Evolutionary conservation across 1,140 invertebrate species (phyloP).

Genomic region (Hyles euphorbiae): DNA sequence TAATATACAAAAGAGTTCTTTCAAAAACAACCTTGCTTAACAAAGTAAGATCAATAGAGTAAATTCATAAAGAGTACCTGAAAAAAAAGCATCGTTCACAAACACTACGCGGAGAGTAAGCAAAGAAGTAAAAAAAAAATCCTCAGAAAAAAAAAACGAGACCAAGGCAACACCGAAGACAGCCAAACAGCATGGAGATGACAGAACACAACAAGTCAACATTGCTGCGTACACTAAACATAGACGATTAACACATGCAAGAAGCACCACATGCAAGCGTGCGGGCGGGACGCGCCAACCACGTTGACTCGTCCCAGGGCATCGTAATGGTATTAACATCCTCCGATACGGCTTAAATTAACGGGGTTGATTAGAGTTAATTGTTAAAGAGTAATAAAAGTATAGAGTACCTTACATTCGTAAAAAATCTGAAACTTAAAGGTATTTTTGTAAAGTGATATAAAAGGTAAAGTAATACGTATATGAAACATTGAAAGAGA

Average conservation of each 20-base stretch:
- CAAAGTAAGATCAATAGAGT: too few species aligned
- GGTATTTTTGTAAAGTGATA: constrained; percentile 48
- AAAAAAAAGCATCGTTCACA: constrained; percentile 20
- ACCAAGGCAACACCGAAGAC: constrained; percentile 35
- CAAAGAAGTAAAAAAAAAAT: constrained; percentile 15
- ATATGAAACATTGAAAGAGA: constrained; percentile 24
- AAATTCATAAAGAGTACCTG: constrained; percentile 15
- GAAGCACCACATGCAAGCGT: constrained; percentile 65
- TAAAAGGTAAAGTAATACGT: constrained; percentile 34
- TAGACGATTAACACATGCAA: constrained; percentile 40
- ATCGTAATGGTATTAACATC: constrained; percentile 46
- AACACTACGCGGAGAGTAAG: constrained; percentile 30
- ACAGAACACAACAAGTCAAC: constrained; percentile 53
- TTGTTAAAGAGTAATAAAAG: constrained; percentile 56
- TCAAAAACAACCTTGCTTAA: too few species aligned
- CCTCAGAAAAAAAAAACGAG: constrained; percentile 21
- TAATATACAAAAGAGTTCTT: too few species aligned
- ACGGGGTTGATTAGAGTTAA: constrained; percentile 58
- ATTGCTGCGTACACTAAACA: constrained; percentile 38
- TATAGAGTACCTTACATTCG: constrained; percentile 42
- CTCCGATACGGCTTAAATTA: constrained; percentile 40
- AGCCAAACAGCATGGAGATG: constrained; percentile 53
- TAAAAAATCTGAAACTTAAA: constrained; percentile 67
- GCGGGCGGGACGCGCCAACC: constrained; percentile 33
- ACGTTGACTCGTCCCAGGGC: constrained; percentile 17